Evolutionary conservation across 2,888 invertebrate species (phyloP), one percentile per base, ranked within the genome.

Genomic region (Hoplodrina ambigua): DNA sequence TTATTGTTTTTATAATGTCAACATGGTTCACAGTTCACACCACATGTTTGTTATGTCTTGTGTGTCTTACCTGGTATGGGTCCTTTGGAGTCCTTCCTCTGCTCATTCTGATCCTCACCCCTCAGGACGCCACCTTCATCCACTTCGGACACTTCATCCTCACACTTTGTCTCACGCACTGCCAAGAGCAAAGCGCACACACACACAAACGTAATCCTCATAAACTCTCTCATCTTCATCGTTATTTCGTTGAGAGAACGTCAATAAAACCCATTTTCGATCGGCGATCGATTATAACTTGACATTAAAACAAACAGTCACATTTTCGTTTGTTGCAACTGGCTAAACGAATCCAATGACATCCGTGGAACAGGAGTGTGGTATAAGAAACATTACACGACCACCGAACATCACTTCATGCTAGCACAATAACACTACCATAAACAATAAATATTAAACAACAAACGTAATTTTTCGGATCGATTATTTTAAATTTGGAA

Each of bases 151-250:
- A 92, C 91, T 85, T 86, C 83, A 83, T 91, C 93, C 88, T 94
- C 92, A 80, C 93, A 91, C 64, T 86, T 85, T 60, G 91, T 91
- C 75, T 89, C 90, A 72, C 87, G 88, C 86, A 93, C 81, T 82
- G 94, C 87, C 80, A 94, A 74, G 49, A 83, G 87, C 78, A 92
- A 85, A 84, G 89, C 93, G 87, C 92, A 94, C 87, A 91, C 86
- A 91, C 91, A 94, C 87, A 95, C 90, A 86, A 94, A 83, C 77
- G 88, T 88, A 90, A 94, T 93, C 91, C 92, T 93, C 86, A 93
- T 71, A 79, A 93, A 87, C 90, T 90, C 92, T 86, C 92, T 92
- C 96, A 96, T 96, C 91, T 92, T 95, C 90, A 87, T 89, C 78
- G 87, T 90, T 87, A 87, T 86, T 86, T 83, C 84, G 86, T 86